These are phyloP conservation scores for Hyposmocoma kahamanoa DNA, from an alignment of 1,140 invertebrate genomes.

Conservation along the genomic window DNA sequence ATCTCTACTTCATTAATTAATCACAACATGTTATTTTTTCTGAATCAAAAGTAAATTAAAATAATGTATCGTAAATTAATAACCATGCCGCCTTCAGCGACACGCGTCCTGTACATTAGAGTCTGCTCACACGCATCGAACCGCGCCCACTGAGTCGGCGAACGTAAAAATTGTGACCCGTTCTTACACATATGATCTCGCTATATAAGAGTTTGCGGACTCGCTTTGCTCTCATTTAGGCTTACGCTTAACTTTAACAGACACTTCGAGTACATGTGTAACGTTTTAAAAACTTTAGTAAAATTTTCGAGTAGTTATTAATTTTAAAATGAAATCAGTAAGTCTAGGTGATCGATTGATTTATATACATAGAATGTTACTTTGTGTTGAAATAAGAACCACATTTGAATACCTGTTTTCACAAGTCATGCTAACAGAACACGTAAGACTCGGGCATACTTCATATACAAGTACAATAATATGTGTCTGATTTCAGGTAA, in stretches of 20 bases:
- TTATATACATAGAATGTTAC: no score
- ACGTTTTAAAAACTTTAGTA: background rate
- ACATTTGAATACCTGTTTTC: no score
- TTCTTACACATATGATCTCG: conserved; percentile 70
- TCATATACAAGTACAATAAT: background rate
- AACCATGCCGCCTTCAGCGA: no score
- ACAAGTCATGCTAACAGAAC: no score
- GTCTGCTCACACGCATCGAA: conserved; percentile 2
- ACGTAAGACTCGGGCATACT: no score
- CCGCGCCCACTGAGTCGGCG: conserved; percentile 61
- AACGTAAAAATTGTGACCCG: conserved; percentile 71
- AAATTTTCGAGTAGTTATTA: no score
- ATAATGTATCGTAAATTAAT: no score
- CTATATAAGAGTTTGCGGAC: conserved; percentile 67
- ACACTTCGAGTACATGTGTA: conserved; percentile 31
- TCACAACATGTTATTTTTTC: no score
- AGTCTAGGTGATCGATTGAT: no score
- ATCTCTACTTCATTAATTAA: no score
- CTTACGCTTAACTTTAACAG: conserved; percentile 55
- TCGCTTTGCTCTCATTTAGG: conserved; percentile 70
- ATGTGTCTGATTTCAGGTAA: conserved; percentile 42
- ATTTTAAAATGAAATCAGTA: conserved; percentile 25
- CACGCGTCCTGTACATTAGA: background rate
- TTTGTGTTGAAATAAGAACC: no score
- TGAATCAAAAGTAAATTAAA: no score